Evolutionary conservation across 1,140 invertebrate species (phyloP), one percentile per base, ranked within the genome.

Genomic region (Acromyrmex charruanus): DNA sequence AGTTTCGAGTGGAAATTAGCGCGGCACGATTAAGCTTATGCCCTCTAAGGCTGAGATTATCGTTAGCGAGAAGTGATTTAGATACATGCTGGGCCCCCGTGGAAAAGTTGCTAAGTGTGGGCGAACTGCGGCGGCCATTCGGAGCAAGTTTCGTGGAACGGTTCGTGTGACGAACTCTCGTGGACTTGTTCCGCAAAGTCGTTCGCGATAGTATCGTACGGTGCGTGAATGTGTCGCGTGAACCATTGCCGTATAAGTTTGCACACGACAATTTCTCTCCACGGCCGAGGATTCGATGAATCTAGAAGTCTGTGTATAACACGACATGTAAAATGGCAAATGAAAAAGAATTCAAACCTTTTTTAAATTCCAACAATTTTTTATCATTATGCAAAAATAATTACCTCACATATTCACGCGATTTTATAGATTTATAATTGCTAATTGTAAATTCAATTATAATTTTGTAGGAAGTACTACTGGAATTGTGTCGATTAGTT

Each of bases 1-100:
- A 90, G 89, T 90, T 90, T 88, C 88, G 86, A 90, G 88, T 65
- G 88, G 85, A 89, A 90, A 90, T 90, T 90, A 90, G 86, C 89
- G 74, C 80, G 86, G 68, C 75, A 28, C 89, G 88, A 90, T 90
- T 90, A 90, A 90, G 88, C 88, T 90, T 81, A 88, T 89, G 88
- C 75, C 44, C 79, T 87, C 77, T 87, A 44, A 81, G 89, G 81
- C 87, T 86, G 80, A 87, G 88, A 90, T 90, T 88, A 90, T 90
- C 89, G 88, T 90, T 90, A 90, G 89, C 86, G 86, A 69, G 89
- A 90, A 90, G 89, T 90, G 89, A 90, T 90, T 90, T 90, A 90
- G 88, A 90, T 88, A 90, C 89, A 86, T 25, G 28, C 51, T 49
- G 12, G 21, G n/a, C 59, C 77, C 6, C 65, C 77, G 25, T 74